phyloP scores from a whole-genome alignment of 30 jellyfish, hydroid and myxozoan genomes.

The Hydractinia echinata region DNA sequence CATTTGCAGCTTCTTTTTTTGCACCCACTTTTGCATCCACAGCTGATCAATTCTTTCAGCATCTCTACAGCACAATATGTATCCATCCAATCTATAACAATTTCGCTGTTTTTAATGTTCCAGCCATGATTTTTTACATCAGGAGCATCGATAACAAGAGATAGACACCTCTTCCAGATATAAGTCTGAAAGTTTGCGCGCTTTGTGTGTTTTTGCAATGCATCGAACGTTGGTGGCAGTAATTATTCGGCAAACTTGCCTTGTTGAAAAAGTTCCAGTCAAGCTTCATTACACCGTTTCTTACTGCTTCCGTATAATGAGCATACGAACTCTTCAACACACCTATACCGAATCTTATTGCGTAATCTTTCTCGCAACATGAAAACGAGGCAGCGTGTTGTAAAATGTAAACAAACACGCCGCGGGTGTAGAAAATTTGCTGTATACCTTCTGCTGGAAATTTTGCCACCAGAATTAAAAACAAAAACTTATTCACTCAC shows the following conservation, averaged over 20 bases:
- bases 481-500: too few relatives aligned
- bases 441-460: too few relatives aligned
- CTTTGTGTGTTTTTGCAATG: too few relatives aligned
- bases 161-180: constrained; percentile 40
- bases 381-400: too few relatives aligned
- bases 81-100: constrained; percentile 45
- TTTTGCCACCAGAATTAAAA: too few relatives aligned
- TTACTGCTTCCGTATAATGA: constrained; percentile 10
- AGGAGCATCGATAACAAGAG: constrained; percentile 38
- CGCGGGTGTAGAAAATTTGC: too few relatives aligned
- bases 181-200: constrained; percentile 48
- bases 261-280: constrained; percentile 7
- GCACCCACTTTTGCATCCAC: constrained; percentile 54
- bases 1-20: constrained; percentile 48
- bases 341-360: too few relatives aligned
- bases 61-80: not conserved
- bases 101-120: constrained; percentile 34
- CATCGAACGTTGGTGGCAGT: too few relatives aligned
- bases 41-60: not conserved
- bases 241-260: too few relatives aligned
- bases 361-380: too few relatives aligned
- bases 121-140: constrained; percentile 40
- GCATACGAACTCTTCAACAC: constrained; percentile 6
- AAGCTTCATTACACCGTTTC: constrained; percentile 9
- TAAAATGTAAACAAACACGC: too few relatives aligned